Evolutionary conservation across 2,797 vertebrate genomes (phyloP).

Genomic region (Gymnothorax javanicus): DNA sequence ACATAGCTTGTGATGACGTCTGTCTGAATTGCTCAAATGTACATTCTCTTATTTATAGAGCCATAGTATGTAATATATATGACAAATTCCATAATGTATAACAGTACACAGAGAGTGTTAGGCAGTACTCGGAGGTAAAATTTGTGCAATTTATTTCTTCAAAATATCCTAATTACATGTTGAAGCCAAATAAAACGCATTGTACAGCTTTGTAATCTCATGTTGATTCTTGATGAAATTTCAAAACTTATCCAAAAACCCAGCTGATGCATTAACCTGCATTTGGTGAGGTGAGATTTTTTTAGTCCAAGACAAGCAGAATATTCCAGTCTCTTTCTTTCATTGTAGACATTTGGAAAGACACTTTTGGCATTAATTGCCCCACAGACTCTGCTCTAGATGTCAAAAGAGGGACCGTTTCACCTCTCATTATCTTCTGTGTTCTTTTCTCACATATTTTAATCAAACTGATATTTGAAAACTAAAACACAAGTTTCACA

Average conservation of each 20-base stretch:
- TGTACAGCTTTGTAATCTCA: conserved; percentile 30
- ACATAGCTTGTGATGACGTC: background rate
- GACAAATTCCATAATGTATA: background rate
- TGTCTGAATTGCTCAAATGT: background rate
- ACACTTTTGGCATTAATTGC: background rate
- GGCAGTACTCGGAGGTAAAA: conserved; percentile 49
- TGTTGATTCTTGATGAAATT: background rate
- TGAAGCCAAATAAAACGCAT: conserved; percentile 47
- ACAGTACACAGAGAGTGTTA: background rate
- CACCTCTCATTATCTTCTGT: background rate
- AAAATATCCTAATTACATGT: conserved; percentile 67
- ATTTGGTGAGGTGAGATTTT: conserved; percentile 44
- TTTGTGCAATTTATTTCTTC: conserved; percentile 60
- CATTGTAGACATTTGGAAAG: background rate
- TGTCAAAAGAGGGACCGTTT: background rate
- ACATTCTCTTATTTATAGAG: background rate
- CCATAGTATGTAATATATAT: conserved; percentile 4
- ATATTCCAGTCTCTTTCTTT: background rate
- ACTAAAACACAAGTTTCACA: background rate
- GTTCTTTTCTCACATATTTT: background rate
- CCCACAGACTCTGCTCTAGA: conserved; percentile 1
- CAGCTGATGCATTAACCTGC: conserved; percentile 45
- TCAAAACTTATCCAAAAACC: background rate
- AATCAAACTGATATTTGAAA: background rate
- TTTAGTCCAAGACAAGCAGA: conserved; percentile 40